Evolutionary conservation across 2,113 vertebrate species (phyloP).

Genomic region (Jacana jacana): DNA sequence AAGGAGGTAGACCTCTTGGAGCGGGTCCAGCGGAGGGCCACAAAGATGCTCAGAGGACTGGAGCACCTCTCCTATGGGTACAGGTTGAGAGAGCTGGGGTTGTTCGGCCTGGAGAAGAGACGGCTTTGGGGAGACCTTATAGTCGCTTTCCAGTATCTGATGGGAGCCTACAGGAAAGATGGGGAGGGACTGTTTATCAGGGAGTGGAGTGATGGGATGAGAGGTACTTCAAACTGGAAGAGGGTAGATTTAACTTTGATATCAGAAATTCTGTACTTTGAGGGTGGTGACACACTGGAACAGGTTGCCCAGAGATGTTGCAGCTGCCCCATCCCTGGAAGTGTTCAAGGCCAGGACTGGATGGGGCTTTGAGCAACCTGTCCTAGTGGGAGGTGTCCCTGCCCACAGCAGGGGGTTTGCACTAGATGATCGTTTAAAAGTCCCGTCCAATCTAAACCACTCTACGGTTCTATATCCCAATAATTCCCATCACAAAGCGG

Average conservation of each 20-base stretch:
- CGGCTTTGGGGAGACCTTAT: background rate
- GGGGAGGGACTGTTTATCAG: background rate
- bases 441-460: background rate
- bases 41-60: background rate
- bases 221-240: background rate
- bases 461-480: background rate
- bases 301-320: background rate
- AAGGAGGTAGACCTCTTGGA: background rate
- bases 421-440: background rate
- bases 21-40: background rate
- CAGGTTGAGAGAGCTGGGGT: too few species aligned
- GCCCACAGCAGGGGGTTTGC: too few species aligned
- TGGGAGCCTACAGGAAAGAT: background rate
- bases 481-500: rapidly evolving
- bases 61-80: background rate
- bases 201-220: background rate
- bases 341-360: background rate
- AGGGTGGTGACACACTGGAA: background rate
- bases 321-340: background rate
- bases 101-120: too few species aligned
- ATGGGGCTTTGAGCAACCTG: background rate
- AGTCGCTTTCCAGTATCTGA: background rate
- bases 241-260: background rate
- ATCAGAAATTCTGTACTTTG: background rate
- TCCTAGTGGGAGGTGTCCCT: background rate